Conservation (phyloP, 2,888 invertebrate genomes). For the Acanthosepion pharaonis region DNA sequence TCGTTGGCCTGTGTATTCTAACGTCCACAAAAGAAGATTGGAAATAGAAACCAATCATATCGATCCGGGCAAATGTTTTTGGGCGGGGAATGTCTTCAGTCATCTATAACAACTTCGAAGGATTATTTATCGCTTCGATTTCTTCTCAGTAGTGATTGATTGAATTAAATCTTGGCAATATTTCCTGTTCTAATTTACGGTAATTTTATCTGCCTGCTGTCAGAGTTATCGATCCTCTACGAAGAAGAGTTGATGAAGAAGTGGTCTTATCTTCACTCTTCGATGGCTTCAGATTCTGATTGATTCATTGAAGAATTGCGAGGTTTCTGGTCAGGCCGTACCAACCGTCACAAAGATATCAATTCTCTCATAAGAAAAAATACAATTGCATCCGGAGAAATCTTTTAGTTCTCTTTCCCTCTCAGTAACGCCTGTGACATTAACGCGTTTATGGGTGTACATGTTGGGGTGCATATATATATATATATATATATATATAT, state of each 20-base stretch:
- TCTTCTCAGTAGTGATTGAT: background rate
- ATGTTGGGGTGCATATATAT: no score
- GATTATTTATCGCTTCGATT: background rate
- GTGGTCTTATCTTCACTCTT: background rate
- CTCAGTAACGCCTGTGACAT: no score
- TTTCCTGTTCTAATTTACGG: slow-evolving; percentile 16
- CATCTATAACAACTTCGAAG: background rate
- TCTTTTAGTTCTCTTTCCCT: no score
- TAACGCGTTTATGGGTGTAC: no score
- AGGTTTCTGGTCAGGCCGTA: background rate
- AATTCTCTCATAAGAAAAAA: background rate
- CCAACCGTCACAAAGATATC: background rate
- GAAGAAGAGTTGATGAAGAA: background rate
- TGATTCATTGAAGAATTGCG: background rate
- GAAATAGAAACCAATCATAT: background rate
- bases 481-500: no score
- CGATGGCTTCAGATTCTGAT: background rate
- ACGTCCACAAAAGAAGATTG: no score
- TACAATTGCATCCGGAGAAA: no score
- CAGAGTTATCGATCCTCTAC: background rate
- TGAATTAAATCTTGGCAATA: background rate
- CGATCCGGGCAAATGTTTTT: background rate
- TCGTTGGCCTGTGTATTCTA: no score
- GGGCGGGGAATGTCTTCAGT: background rate
- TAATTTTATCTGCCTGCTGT: background rate